Percentiles rank a stretch among this genome's conserved stretches.
These are phyloP conservation scores for Acanthaster planci DNA, from an alignment of 35 echinoderm and acorn worm genomes.

Conservation along the genomic window DNA sequence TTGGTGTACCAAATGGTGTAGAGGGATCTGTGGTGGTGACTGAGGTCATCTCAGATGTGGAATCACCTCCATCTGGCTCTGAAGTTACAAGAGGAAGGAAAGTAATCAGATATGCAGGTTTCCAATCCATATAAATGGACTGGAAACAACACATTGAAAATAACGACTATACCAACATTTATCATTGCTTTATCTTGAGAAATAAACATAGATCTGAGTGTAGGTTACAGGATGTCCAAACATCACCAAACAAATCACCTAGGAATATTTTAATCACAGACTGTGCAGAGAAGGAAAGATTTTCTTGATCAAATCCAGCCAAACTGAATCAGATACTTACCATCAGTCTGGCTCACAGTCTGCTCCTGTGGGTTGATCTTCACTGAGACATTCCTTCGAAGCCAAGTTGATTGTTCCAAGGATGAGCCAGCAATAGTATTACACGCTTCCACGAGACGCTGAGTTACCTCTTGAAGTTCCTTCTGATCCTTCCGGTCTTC, in stretches of 20 bases:
- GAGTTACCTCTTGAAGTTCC: slow-evolving; percentile 83
- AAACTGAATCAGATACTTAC: slow-evolving; percentile 26
- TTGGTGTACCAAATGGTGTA: slow-evolving; percentile 23
- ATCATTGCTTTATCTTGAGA: too few species aligned
- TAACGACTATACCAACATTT: too few species aligned
- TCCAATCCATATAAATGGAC: too few species aligned
- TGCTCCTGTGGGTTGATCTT: slow-evolving; percentile 78
- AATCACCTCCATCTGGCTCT: slow-evolving; percentile 56
- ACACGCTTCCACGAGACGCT: slow-evolving; percentile 80
- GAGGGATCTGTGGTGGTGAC: slow-evolving; percentile 14
- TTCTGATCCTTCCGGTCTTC: slow-evolving; percentile 83
- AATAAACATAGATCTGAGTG: too few species aligned
- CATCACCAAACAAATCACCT: too few species aligned
- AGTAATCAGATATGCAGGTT: too few species aligned
- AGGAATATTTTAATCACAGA: too few species aligned
- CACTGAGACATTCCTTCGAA: slow-evolving; percentile 82
- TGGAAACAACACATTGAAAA: too few species aligned
- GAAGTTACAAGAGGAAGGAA: slow-evolving; percentile 37
- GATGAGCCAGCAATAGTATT: slow-evolving; percentile 94
- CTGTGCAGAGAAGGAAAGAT: too few species aligned
- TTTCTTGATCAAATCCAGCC: neutral
- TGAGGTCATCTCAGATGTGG: slow-evolving; percentile 38
- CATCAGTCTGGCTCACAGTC: slow-evolving; percentile 46
- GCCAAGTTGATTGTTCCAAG: slow-evolving; percentile 96
- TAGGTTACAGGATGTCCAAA: too few species aligned